Conservation (phyloP, 2,113 vertebrate genomes). For the Gopherus evgoodei region DNA sequence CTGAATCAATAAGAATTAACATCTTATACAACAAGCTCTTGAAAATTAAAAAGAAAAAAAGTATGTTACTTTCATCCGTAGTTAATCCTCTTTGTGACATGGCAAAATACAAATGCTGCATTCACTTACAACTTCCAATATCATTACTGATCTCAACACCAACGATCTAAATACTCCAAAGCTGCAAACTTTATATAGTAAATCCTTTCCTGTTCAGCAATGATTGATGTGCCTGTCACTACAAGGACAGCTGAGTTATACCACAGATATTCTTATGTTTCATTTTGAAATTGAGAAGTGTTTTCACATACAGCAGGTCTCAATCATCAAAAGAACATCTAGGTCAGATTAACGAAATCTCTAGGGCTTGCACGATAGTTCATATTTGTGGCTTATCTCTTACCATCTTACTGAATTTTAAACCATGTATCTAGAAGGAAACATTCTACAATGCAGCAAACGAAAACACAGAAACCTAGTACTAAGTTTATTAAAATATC, state of each 20-base stretch:
- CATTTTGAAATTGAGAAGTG: slow-evolving; percentile 85
- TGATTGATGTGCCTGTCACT: slow-evolving; percentile 79
- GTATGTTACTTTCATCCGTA: slow-evolving; percentile 80
- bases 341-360: slow-evolving; percentile 91
- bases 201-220: slow-evolving; percentile 82
- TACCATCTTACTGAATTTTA: slow-evolving; percentile 81
- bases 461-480: slow-evolving; percentile 12
- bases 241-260: slow-evolving; percentile 77
- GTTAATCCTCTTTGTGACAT: slow-evolving; percentile 90
- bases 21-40: slow-evolving; percentile 70
- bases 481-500: background rate
- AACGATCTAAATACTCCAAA: slow-evolving; percentile 82
- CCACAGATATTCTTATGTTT: slow-evolving; percentile 71
- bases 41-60: slow-evolving; percentile 77
- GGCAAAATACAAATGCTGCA: slow-evolving; percentile 81
- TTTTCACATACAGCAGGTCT: slow-evolving; percentile 80
- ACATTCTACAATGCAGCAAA: slow-evolving; percentile 30
- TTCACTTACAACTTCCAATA: slow-evolving; percentile 83
- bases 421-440: slow-evolving; percentile 68
- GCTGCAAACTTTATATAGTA: slow-evolving; percentile 79
- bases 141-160: slow-evolving; percentile 77
- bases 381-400: slow-evolving; percentile 82
- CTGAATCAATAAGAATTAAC: slow-evolving; percentile 68
- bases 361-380: slow-evolving; percentile 77
- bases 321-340: slow-evolving; percentile 90